phyloP scores from a whole-genome alignment of 2,113 vertebrate genomes.

The Halichoeres trimaculatus region DNA sequence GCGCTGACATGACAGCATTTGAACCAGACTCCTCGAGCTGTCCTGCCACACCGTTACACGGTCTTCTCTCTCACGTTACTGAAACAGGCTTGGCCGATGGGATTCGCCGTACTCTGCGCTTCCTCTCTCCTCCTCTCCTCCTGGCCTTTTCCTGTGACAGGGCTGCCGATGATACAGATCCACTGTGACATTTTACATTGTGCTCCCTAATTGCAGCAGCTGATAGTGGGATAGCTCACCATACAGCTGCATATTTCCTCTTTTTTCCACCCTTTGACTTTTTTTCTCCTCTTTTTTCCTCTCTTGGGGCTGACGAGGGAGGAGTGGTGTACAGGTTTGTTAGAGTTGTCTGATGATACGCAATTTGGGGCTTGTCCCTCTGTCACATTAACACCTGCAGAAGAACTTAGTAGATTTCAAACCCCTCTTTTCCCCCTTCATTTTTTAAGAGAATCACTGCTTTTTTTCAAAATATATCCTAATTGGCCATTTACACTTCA shows the following conservation, averaged over 20 bases:
- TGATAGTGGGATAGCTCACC: conserved; percentile 71
- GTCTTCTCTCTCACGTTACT: conserved; percentile 49
- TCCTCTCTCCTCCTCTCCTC: conserved; percentile 54
- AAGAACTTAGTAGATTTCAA: neutral
- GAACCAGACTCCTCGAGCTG: conserved; percentile 48
- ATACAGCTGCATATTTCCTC: conserved; percentile 70
- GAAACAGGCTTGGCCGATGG: conserved; percentile 66
- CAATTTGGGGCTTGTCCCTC: conserved; percentile 13
- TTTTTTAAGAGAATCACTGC: neutral
- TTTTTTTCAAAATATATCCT: conserved; percentile 7
- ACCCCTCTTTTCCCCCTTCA: neutral
- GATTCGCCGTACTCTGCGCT: conserved; percentile 50
- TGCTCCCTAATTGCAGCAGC: conserved; percentile 78
- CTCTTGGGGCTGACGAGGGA: conserved; percentile 10
- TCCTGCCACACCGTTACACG: conserved; percentile 41
- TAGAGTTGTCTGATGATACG: conserved; percentile 33
- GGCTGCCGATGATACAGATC: conserved; percentile 80
- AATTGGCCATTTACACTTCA: conserved; percentile 2
- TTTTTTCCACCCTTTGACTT: conserved; percentile 20
- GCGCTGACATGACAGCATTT: conserved; percentile 50
- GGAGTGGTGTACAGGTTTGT: conserved; percentile 6
- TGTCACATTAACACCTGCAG: conserved; percentile 2
- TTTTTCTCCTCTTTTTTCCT: conserved; percentile 9
- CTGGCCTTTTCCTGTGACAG: conserved; percentile 76
- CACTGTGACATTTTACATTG: conserved; percentile 82